Base-by-base conservation (phyloP, 2,797 vertebrate species). In the Melanotaenia parkinsoni region DNA sequence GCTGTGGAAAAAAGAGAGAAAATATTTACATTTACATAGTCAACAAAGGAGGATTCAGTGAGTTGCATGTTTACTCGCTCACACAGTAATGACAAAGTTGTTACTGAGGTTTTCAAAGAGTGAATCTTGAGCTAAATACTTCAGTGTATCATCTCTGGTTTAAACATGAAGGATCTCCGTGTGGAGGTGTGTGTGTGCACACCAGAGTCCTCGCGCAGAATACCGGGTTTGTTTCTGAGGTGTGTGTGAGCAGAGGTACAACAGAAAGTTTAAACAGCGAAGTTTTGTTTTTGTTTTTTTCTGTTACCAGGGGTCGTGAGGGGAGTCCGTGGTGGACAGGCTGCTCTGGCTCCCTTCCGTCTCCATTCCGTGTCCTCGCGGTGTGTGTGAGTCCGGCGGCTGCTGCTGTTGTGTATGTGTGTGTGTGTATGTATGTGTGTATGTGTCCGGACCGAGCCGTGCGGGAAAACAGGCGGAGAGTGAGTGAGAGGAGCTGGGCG, bases 271-370 rank as follows among this genome's bases (percentile, higher is more conserved):
- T 70, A 13, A 72, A 71, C 73, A 60, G 62, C 3, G 22, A 73
- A 87, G 66, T 63, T 86, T 77, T 54, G 50, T 67, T 47, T 64
- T 85, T 57, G 5, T 43, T 84, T 57, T 6, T 16, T 54, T 58
- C 32, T 33, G 24, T 92, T 97, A 98, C 97, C 97, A 98, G 92
- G 97, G 97, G 90, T 98, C 97, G 95, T 98, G 97, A 71, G 97
- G 96, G 87, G 97, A 98, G 95, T 98, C 97, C 94, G 96, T 91
- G 90, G 95, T 93, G 95, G 96, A 96, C 95, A 97, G 95, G 95
- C 95, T 96, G 92, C 94, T 96, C 95, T 96, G 97, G 95, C 96
- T 96, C 93, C 96, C 96, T 95, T 98, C 97, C 92, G 96, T 96
- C 94, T 99, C 97, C 97, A 98, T 98, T 95, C 93, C 94, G 90